Base-by-base conservation (phyloP, 2,797 vertebrate genomes). In the Rhinogobio ventralis region DNA sequence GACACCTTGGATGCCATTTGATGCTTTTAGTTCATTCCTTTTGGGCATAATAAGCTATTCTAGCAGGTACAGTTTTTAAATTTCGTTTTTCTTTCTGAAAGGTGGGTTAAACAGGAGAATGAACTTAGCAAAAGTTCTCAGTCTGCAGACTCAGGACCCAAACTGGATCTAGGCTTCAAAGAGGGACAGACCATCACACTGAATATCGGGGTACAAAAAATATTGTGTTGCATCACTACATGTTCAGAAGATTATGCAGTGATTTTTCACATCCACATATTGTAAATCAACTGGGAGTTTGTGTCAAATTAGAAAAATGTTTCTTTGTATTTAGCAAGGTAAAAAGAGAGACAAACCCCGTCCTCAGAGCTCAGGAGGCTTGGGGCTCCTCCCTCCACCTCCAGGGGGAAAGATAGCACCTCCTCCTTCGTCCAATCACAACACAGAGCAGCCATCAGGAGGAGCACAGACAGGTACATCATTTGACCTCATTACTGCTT, bases 131-230 rank as follows among this genome's bases (percentile, higher is more conserved):
- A 96, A 94, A 96, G 94, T 39, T 96, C 95, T 39, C 96, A 96
- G 87, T 94, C 96, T 39, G 94, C 94, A 84, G 96, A 98, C 87
- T 94, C 91, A 20, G 96, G 94, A 88, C 98, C 98, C 49, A 98
- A 97, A 86, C 92, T 99, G 92, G 97, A 99, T 89, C 92, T 99
- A 57, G 97, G 98, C 17, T 99, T 99, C 90, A 99, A 99, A 90
- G 97, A 99, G 88, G 98, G 98, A 78, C 97, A 99, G 92, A 99
- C 97, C 73, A 99, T 99, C 91, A 99, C 97, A 53, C 93, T 99
- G 69, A 98, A 97, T 90, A 97, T 99, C 23, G 98, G 97, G 93
- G 98, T 99, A 88, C 90, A 88, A 33, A 17, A 17, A 46, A 49
- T 39, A 67, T 5, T 25, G 20, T n/a, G 20, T 36, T 57, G 51